A percentile compares a stretch with the other conserved stretches of the same genome.
Evolutionary conservation across 2,888 invertebrate species (phyloP).

Genomic region (Pandemis heparana): DNA sequence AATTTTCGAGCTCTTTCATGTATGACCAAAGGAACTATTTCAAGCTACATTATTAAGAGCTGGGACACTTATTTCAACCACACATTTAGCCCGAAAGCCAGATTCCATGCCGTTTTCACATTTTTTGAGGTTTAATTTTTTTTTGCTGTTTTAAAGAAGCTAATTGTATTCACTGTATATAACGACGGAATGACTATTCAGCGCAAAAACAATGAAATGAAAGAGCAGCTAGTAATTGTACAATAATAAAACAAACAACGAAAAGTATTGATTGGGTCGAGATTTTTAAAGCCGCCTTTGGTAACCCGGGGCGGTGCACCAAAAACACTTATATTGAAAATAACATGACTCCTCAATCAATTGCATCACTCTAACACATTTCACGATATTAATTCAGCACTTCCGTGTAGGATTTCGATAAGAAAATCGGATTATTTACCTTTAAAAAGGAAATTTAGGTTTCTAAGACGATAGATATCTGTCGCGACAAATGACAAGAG

Average conservation of each 20-base stretch:
- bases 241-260: slow-evolving; percentile 34
- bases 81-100: background rate
- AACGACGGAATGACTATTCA: background rate
- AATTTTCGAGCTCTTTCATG: background rate
- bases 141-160: background rate
- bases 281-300: slow-evolving; percentile 30
- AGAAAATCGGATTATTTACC: slow-evolving; percentile 42
- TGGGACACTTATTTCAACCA: background rate
- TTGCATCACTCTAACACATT: slow-evolving; percentile 23
- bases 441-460: slow-evolving; percentile 37
- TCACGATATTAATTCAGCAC: background rate
- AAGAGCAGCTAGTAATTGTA: background rate
- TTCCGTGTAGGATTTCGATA: slow-evolving; percentile 19
- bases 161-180: background rate
- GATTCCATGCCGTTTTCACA: slow-evolving; percentile 4
- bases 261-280: slow-evolving; percentile 31
- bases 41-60: background rate
- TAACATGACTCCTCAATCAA: slow-evolving; percentile 22
- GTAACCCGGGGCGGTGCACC: slow-evolving; percentile 26
- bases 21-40: background rate
- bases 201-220: background rate
- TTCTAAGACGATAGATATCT: slow-evolving; percentile 30
- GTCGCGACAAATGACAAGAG: slow-evolving; percentile 43
- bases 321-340: slow-evolving; percentile 36
- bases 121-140: background rate